Evolutionary conservation across 2,797 vertebrate genomes (phyloP).

Genomic region (Protosalanx chinensis): DNA sequence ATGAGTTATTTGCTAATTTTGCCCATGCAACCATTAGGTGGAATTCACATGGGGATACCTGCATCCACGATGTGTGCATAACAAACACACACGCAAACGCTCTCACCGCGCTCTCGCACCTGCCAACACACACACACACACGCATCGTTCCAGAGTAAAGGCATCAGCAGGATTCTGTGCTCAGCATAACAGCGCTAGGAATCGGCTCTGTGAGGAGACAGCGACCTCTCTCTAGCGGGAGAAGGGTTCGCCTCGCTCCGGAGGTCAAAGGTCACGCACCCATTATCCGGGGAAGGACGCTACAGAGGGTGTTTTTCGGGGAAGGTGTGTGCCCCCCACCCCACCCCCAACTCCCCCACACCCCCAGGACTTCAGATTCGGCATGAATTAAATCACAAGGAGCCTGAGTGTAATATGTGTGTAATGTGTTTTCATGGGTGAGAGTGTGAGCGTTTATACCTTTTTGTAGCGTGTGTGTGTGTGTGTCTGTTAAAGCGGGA

Average conservation of each 20-base stretch:
- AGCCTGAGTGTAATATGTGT: background rate
- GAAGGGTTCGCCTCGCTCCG: background rate
- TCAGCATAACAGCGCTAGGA: constrained; percentile 25
- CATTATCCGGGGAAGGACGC: constrained; percentile 25
- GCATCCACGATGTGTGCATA: background rate
- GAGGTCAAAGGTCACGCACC: constrained; percentile 34
- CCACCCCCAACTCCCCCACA: background rate
- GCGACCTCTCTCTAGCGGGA: constrained; percentile 19
- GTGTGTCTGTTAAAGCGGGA: background rate
- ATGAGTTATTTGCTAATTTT: constrained; percentile 6
- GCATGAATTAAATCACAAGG: background rate
- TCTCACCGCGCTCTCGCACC: no score
- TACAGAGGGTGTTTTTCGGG: constrained; percentile 13
- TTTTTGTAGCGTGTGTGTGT: no score
- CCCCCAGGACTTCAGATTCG: background rate
- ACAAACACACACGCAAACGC: background rate
- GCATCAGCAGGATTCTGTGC: constrained; percentile 17
- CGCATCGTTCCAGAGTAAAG: constrained; percentile 15
- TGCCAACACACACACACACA: no score
- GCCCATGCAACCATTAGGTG: background rate
- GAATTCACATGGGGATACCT: background rate
- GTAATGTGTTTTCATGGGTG: no score
- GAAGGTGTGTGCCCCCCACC: background rate
- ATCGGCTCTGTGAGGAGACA: background rate
- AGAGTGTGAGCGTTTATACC: no score